Conservation (phyloP, 2,888 invertebrate species). For the Drosophila bunnanda region DNA sequence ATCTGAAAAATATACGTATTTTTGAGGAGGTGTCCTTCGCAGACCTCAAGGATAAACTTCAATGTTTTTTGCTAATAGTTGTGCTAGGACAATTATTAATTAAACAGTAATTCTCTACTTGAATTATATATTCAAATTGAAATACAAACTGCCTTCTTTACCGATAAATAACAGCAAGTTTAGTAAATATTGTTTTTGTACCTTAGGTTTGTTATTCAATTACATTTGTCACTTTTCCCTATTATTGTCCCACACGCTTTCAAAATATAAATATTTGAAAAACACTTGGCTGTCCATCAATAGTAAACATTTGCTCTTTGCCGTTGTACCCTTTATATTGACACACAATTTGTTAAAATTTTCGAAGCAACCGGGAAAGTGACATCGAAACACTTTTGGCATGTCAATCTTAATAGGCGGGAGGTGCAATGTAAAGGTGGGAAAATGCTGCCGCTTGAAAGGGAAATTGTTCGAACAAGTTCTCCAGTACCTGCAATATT, state of each 20-base stretch:
- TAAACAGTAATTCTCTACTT: too few species aligned
- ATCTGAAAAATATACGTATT: background rate
- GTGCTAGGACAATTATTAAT: too few species aligned
- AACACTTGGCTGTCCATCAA: slow-evolving; percentile 6
- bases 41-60: background rate
- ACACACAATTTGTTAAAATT: slow-evolving; percentile 54
- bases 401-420: background rate
- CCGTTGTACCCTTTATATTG: slow-evolving; percentile 19
- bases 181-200: background rate
- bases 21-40: background rate
- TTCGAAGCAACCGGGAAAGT: slow-evolving; percentile 9
- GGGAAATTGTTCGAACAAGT: background rate
- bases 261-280: slow-evolving; percentile 7
- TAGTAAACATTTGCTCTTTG: slow-evolving; percentile 20
- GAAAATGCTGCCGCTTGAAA: background rate
- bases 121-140: background rate
- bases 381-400: slow-evolving; percentile 26
- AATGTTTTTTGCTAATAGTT: too few species aligned
- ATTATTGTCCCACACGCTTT: background rate
- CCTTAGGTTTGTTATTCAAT: background rate
- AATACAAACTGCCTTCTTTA: background rate
- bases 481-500: slow-evolving; percentile 16
- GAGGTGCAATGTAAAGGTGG: background rate
- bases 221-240: background rate
- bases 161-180: background rate